Evolutionary conservation across 1,140 invertebrate genomes (phyloP), one percentile per base, ranked within the genome.

Genomic region (Drosophila quadrilineata): DNA sequence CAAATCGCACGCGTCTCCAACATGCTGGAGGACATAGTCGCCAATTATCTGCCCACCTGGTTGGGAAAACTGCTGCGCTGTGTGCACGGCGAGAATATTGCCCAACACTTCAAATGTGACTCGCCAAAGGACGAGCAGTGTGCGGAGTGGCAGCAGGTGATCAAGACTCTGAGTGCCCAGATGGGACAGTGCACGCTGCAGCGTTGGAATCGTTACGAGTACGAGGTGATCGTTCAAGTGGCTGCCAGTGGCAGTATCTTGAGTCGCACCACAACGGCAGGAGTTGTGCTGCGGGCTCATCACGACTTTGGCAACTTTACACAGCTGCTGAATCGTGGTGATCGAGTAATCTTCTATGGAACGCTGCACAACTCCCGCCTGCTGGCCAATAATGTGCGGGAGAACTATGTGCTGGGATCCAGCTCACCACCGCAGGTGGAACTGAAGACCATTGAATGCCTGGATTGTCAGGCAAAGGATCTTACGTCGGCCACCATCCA

Each of bases 281-380:
- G 94, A 63, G 91, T 95, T 1, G 76, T 91, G 1, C 71, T 95
- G 0, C 70, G 91, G 2, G 93, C 92, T n/a, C 89, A 91, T 28
- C 90, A 94, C 75, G 91, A 92, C 16, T 95, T 95, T 48, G 90
- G 91, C 0, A 95, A 96, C 89, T 95, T 94, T 62, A 95, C 94
- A 3, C 75, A 92, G 1, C 90, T 91, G 21, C 90, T 95, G 31
- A 92, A 92, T 70, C 87, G 91, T 0, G 93, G 94, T 0, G 95
- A 96, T 87, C 93, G 93, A 53, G 92, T 96, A 24, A 92, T 93
- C 77, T 95, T 95, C 75, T 92, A 92, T 48, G 95, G 95, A 0
- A 72, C 82, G 0, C 72, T 95, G 2, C 60, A 89, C 1, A 91
- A 91, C 41, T 58, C 49, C 24, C 3, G 89, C 56, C 3, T 71